These are phyloP conservation scores for Pao palembangensis DNA, from an alignment of 2,113 vertebrate species.

Conservation along the genomic window DNA sequence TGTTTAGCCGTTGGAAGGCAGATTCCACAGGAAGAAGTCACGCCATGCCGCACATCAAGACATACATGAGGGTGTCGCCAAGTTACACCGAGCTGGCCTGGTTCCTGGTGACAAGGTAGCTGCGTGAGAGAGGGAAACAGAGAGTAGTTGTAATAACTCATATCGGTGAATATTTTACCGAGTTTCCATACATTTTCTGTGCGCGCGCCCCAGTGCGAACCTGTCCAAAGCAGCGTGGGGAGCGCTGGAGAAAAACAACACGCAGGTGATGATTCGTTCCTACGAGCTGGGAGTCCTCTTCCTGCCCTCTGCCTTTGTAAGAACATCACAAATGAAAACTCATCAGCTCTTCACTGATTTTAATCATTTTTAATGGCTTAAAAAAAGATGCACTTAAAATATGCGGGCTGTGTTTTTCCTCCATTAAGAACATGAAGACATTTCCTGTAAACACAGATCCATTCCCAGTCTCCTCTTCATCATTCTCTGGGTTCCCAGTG, in stretches of 20 bases:
- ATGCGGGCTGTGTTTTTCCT: constrained; percentile 4
- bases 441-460: constrained; percentile 79
- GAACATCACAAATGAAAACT: constrained; percentile 40
- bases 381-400: not conserved
- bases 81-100: constrained; percentile 88
- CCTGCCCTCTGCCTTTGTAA: constrained; percentile 90
- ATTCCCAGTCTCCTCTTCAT: constrained; percentile 63
- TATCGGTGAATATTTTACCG: too few species aligned
- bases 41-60: constrained; percentile 97
- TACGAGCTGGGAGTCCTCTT: constrained; percentile 96
- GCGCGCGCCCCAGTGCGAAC: constrained; percentile 79
- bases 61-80: constrained; percentile 87
- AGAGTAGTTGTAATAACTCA: too few species aligned
- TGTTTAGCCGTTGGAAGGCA: constrained; percentile 85
- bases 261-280: constrained; percentile 94
- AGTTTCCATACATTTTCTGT: too few species aligned
- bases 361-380: not conserved
- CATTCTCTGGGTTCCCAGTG: constrained; percentile 79
- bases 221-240: constrained; percentile 98
- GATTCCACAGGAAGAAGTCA: constrained; percentile 84
- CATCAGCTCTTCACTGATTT: not conserved
- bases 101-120: constrained; percentile 92
- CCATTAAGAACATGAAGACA: constrained; percentile 67
- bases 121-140: not conserved
- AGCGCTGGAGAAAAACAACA: constrained; percentile 86